Conservation (phyloP, 2,113 vertebrate genomes). For the Ptychochromis oligacanthus region DNA sequence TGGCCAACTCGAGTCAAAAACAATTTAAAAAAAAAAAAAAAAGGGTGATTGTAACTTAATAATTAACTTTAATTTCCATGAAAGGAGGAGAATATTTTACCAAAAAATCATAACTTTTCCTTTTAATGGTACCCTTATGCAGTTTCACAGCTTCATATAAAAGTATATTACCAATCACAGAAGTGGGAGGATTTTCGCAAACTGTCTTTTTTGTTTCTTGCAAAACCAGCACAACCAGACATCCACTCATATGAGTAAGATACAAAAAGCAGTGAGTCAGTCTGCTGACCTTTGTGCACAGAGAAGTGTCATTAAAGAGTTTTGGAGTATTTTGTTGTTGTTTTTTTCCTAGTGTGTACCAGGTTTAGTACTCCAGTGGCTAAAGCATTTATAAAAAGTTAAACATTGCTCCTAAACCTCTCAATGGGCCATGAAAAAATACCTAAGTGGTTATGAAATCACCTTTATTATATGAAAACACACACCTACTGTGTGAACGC, state of each 20-base stretch:
- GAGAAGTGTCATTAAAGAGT: neutral
- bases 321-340: neutral
- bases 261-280: conserved; percentile 40
- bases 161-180: neutral
- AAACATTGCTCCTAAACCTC: conserved; percentile 37
- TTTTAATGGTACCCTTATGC: neutral
- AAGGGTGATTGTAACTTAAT: neutral
- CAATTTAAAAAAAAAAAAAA: neutral
- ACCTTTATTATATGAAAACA: neutral
- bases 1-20: neutral
- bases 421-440: conserved; percentile 28
- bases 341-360: neutral
- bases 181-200: neutral
- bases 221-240: neutral
- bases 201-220: neutral
- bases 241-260: conserved; percentile 16
- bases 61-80: neutral
- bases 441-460: neutral
- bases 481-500: neutral
- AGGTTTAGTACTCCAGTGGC: conserved; percentile 25
- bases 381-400: conserved; percentile 36
- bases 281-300: conserved; percentile 36
- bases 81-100: neutral
- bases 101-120: neutral
- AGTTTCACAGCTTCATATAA: neutral